phyloP scores from a whole-genome alignment of 2,888 invertebrate genomes.

The Drosophila mimica region DNA sequence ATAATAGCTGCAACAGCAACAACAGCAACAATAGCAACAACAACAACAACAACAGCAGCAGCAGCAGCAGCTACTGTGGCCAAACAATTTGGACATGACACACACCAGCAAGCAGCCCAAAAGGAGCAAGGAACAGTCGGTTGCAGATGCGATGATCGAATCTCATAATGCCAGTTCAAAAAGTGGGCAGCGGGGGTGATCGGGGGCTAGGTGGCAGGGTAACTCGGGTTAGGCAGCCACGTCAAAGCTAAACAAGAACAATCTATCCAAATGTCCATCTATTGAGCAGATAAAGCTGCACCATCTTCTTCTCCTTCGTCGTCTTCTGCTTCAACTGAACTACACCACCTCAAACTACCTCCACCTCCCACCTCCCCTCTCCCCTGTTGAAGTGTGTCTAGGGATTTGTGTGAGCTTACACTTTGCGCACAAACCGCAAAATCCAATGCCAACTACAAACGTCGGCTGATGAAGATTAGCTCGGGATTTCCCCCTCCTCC shows the following conservation, averaged over 20 bases:
- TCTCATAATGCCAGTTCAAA: slow-evolving; percentile 70
- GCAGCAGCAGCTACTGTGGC: slow-evolving; percentile 56
- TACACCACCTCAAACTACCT: slow-evolving; percentile 7
- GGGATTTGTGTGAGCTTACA: slow-evolving; percentile 80
- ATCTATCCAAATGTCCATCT: slow-evolving; percentile 82
- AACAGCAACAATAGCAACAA: slow-evolving; percentile 12
- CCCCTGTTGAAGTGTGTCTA: slow-evolving; percentile 47
- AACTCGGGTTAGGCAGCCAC: slow-evolving; percentile 25
- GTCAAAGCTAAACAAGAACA: slow-evolving; percentile 80
- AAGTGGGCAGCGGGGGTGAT: slow-evolving; percentile 4
- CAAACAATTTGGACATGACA: slow-evolving; percentile 77
- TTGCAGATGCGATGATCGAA: slow-evolving; percentile 68
- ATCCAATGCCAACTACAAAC: slow-evolving; percentile 71
- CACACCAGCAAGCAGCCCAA: slow-evolving; percentile 51
- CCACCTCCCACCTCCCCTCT: not conserved
- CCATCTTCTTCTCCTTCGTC: slow-evolving; percentile 29
- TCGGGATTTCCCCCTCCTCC: slow-evolving; percentile 23
- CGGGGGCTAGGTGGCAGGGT: not conserved
- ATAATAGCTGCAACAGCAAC: slow-evolving; percentile 67
- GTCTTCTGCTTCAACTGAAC: slow-evolving; percentile 11
- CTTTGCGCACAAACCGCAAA: slow-evolving; percentile 63
- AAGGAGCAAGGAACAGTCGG: slow-evolving; percentile 19
- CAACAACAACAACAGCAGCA: slow-evolving; percentile 10
- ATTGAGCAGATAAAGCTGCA: slow-evolving; percentile 77
- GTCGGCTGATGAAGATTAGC: slow-evolving; percentile 83